Conservation (phyloP, 2,888 invertebrate genomes). For the Cerastis rubricosa region DNA sequence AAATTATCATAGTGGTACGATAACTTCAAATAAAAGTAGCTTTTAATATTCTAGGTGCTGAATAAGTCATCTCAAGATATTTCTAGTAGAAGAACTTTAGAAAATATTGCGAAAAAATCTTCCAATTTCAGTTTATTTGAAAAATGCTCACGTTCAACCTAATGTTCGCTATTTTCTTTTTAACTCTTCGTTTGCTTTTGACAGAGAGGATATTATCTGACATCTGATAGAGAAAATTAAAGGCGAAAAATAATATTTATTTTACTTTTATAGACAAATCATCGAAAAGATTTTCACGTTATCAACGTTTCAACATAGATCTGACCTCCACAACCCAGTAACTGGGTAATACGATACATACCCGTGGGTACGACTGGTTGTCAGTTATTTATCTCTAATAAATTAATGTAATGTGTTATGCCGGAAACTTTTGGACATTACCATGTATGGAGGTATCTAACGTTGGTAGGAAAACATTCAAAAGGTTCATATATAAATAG, state of each 20-base stretch:
- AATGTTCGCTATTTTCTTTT: conserved; percentile 52
- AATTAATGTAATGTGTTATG: no score
- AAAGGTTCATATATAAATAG: no score
- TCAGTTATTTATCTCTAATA: no score
- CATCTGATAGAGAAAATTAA: conserved; percentile 13
- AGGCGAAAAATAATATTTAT: background rate
- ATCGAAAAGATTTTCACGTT: background rate
- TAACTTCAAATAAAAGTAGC: background rate
- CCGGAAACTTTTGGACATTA: no score
- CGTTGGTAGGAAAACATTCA: no score
- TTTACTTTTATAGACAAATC: background rate
- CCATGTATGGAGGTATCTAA: no score
- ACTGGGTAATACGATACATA: no score
- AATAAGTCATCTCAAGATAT: conserved; percentile 26
- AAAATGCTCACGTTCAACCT: conserved; percentile 48
- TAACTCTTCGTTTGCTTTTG: conserved; percentile 41
- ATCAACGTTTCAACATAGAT: background rate
- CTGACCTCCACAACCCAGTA: no score
- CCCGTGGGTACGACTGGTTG: no score
- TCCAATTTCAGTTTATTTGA: conserved; percentile 44
- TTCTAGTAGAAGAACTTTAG: conserved; percentile 10
- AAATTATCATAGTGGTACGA: background rate
- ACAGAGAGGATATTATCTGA: conserved; percentile 30
- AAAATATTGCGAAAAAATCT: conserved; percentile 31
- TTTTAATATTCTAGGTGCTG: conserved; percentile 1